Conservation (phyloP, 2,113 vertebrate species). For the Struthidea cinerea region DNA sequence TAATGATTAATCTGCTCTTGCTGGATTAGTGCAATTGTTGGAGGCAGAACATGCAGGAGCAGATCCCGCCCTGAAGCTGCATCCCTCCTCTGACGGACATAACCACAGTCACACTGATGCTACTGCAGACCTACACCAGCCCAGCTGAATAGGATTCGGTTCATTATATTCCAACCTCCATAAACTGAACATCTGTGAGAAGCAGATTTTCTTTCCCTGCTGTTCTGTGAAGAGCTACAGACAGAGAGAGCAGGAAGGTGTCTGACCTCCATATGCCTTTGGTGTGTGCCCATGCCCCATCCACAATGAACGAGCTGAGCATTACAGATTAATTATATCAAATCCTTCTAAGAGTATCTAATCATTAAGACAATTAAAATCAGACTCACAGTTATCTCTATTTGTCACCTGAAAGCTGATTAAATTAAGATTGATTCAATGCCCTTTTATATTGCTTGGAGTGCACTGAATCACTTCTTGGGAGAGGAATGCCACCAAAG, state of each 20-base stretch:
- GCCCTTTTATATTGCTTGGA: background rate
- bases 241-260: background rate
- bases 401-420: slow-evolving; percentile 19
- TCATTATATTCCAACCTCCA: background rate
- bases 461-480: background rate
- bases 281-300: background rate
- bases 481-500: background rate
- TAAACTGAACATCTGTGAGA: background rate
- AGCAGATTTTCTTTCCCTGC: slow-evolving; percentile 23
- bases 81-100: background rate
- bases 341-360: slow-evolving; percentile 22
- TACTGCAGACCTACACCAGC: background rate
- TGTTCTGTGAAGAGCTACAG: background rate
- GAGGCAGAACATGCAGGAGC: background rate
- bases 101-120: background rate
- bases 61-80: background rate
- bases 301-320: background rate
- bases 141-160: background rate
- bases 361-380: slow-evolving; percentile 38
- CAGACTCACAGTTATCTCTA: background rate
- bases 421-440: background rate
- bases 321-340: background rate
- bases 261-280: background rate
- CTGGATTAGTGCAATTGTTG: background rate
- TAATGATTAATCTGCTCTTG: background rate